Evolutionary conservation across 2,113 vertebrate genomes (phyloP), one percentile per base, ranked within the genome.

Genomic region (Rostratula benghalensis): DNA sequence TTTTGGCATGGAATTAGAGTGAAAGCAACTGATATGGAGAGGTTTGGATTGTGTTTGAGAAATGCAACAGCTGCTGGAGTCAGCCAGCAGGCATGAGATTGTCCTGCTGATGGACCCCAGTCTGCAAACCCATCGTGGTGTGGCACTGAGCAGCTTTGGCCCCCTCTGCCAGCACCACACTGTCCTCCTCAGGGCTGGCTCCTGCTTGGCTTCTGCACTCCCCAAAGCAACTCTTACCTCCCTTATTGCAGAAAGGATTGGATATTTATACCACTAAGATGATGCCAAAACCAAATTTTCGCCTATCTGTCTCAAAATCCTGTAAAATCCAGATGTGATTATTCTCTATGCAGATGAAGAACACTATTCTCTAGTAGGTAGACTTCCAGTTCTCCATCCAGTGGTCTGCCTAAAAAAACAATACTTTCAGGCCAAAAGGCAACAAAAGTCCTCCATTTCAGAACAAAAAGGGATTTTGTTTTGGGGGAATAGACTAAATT

Each of bases 401-500:
- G 19, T 5, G 10, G 33, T 51, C 48, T 37, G 67, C 51, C 57
- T 41, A 9, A 76, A 90, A 90, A 35, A 93, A 81, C 45, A 6
- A 24, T 27, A 5, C 5, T 61, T 90, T 81, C 3, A 14, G 70
- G 31, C 77, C 53, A 67, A 60, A 91, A 94, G 45, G 14, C 37
- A 79, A 4, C 43, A 70, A 69, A 86, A 24, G 5, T 69, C 46
- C 41, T 74, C 30, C 10, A 54, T 86, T 90, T 89, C 65, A 39
- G 69, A 76, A 48, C 59, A 91, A 78, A 87, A 92, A 11, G 48
- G 25, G 46, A 28, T 53, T 80, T 83, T 59, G 16, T 27, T 77
- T 21, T 21, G 23, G 48, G 16, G 17, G 33, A 61, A 81, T 10
- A 70, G 76, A 77, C 94, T 87, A 91, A 96, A 93, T 95, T 93